Base-by-base conservation (phyloP, 2,888 invertebrate genomes). In the Seira musarum region DNA sequence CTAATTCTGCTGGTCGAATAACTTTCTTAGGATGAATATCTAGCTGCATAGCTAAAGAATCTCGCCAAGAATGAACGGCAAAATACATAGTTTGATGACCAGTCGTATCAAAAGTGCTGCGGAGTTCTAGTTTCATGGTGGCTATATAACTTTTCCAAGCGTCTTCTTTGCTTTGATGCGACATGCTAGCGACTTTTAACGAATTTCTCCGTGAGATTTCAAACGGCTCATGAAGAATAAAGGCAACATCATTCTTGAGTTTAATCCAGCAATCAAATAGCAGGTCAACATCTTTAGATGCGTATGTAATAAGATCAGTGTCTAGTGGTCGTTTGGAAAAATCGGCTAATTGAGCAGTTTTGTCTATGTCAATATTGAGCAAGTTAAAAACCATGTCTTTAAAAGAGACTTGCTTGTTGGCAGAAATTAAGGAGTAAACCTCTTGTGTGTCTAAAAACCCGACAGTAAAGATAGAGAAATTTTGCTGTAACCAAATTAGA, bases 361-460 rank as follows among this genome's bases (percentile, higher is more conserved):
- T 40, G 13, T 40, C 40, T 13, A 40, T 13, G 5, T 5, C 13
- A 13, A 40, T 40, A 8, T 40, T 5, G 6, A 40, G 13, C 40
- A 40, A 40, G 5, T 8, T 13, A 8, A 40, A 40, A 40, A 40
- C 40, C 40, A 40, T 40, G 5, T 40, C 13, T 13, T 40, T 40
- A 40, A 40, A 40, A 8, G 40, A 40, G 13, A 40, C 13, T 40
- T 40, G 40, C 40, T 40, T 40, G 5, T 40, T 5, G 13, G 40
- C 46, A 1, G 6, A 17, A 10, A 19, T 1, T 5, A 30, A n/a
- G 0, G 17, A 0, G 40, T 69, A 76, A 1, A 46, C n/a, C 13
- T 40, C 57, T 46, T 78, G 78, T 3, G 19, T 5, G 21, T 78
- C 70, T 5, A 72, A 8, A 0, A 78, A 24, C 2, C 71, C 72